Conservation (phyloP, 2,888 invertebrate genomes). For the Anoplius nigerrimus region DNA sequence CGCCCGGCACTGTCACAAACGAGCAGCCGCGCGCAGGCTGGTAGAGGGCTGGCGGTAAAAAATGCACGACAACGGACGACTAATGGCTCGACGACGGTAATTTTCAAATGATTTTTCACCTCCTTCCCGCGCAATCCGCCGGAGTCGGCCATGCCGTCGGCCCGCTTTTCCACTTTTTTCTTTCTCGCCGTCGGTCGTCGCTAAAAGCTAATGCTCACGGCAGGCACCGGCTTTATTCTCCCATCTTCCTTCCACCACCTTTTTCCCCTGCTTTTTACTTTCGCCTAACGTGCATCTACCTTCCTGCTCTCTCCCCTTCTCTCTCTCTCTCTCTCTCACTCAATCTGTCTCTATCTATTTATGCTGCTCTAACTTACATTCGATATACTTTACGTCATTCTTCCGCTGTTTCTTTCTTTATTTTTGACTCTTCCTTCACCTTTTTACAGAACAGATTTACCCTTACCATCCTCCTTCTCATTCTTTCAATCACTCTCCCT, state of each 20-base stretch:
- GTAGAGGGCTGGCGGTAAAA: constrained; percentile 44
- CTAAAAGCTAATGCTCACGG: constrained; percentile 56
- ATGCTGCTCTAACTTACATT: too few relatives aligned
- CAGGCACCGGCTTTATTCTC: constrained; percentile 34
- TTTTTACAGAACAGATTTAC: too few relatives aligned
- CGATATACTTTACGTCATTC: too few relatives aligned
- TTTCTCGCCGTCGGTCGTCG: constrained; percentile 17
- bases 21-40: constrained; percentile 14
- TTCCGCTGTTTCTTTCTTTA: too few relatives aligned
- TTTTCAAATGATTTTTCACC: constrained; percentile 63
- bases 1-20: too few relatives aligned
- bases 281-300: too few relatives aligned
- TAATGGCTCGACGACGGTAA: constrained; percentile 61
- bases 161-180: too few relatives aligned
- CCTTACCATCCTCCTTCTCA: too few relatives aligned
- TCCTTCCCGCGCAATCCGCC: constrained; percentile 18
- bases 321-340: constrained; percentile 29
- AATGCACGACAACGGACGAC: constrained; percentile 51
- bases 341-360: constrained; percentile 15
- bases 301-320: constrained; percentile 26
- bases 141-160: too few relatives aligned
- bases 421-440: too few relatives aligned
- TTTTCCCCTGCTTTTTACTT: constrained; percentile 17
- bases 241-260: too few relatives aligned
- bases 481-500: too few relatives aligned